Conservation (phyloP, 2,113 vertebrate genomes). For the Equus quagga region DNA sequence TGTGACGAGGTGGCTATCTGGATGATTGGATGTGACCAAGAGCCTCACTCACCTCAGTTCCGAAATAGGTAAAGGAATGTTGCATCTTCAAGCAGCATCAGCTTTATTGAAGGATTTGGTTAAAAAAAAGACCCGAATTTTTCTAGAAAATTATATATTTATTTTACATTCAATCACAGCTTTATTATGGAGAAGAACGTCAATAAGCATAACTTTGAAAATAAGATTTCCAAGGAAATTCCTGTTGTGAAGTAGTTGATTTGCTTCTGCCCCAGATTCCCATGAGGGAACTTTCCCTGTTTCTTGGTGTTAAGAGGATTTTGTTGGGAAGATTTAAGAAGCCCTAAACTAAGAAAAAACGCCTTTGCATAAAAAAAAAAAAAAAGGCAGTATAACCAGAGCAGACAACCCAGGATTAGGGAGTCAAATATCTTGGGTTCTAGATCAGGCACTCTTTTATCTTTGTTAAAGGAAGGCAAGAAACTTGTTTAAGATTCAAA, state of each 20-base stretch:
- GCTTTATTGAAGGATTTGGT: not conserved
- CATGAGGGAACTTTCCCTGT: not conserved
- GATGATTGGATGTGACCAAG: not conserved
- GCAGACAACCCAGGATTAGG: not conserved
- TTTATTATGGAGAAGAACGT: not conserved
- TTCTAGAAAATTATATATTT: not conserved
- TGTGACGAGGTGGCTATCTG: not conserved
- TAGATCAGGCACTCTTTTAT: not conserved
- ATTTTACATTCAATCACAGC: constrained; percentile 4
- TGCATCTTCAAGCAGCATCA: not conserved
- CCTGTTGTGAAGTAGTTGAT: not conserved
- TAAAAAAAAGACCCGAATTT: not conserved
- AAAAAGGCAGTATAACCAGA: not conserved
- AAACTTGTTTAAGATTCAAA: not conserved
- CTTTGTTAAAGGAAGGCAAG: constrained; percentile 10
- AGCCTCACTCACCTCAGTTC: not conserved
- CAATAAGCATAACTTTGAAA: not conserved
- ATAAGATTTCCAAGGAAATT: constrained; percentile 36
- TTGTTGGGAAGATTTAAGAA: constrained; percentile 11
- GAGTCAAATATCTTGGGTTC: not conserved
- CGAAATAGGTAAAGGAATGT: not conserved
- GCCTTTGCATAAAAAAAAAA: not conserved
- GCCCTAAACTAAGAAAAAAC: not conserved
- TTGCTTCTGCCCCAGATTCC: constrained; percentile 7
- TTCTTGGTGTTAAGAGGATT: not conserved